Evolutionary conservation across 2,888 invertebrate genomes (phyloP).

Genomic region (Tachina grossa): DNA sequence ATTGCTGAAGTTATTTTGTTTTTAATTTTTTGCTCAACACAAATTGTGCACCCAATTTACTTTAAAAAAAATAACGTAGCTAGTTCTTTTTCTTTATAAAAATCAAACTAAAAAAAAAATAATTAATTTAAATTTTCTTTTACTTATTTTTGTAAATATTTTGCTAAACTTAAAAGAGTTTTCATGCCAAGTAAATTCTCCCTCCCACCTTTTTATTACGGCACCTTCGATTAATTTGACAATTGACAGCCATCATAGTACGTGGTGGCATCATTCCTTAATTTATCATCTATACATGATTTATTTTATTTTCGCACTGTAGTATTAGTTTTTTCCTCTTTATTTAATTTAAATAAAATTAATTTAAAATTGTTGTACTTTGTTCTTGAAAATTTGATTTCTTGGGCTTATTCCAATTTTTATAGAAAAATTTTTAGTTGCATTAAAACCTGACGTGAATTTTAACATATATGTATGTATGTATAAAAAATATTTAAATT

Average conservation of each 20-base stretch:
- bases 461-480: not conserved
- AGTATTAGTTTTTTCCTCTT: constrained; percentile 2
- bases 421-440: not conserved
- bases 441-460: not conserved
- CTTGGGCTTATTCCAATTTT: constrained; percentile 33
- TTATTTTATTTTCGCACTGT: constrained; percentile 9
- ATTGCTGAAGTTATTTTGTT: no score
- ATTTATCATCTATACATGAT: not conserved
- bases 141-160: not conserved
- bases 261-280: constrained; percentile 18
- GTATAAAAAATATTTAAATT: no score
- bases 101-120: not conserved
- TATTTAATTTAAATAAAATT: constrained; percentile 11
- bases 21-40: no score
- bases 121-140: not conserved
- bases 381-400: constrained; percentile 23
- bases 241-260: constrained; percentile 3
- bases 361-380: constrained; percentile 33
- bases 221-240: not conserved
- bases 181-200: constrained; percentile 24
- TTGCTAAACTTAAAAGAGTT: not conserved
- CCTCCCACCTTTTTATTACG: not conserved
- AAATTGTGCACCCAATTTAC: no score
- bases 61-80: no score
- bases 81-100: no score